Percentiles rank a stretch among this genome's conserved stretches.
Evolutionary conservation across 37 sponge, comb jelly and placozoan genomes (phyloP).

Genomic region (Beroe forskalii): DNA sequence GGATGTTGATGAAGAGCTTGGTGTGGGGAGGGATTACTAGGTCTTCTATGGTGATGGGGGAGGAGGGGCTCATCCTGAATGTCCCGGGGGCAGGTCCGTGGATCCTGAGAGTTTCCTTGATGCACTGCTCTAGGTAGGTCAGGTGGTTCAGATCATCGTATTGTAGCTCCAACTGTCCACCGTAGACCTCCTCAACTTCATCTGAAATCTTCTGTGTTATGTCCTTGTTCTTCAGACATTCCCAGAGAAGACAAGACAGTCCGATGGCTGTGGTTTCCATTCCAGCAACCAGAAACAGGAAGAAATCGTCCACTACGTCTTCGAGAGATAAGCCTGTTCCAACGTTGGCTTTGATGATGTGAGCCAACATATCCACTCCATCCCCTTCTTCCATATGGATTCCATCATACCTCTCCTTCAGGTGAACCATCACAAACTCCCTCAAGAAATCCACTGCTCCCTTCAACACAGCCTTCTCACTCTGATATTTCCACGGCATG

Average conservation of each 20-base stretch:
- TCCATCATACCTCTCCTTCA: background rate
- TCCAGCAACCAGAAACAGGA: background rate
- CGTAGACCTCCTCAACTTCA: background rate
- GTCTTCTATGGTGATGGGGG: background rate
- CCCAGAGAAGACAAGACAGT: background rate
- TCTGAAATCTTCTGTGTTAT: background rate
- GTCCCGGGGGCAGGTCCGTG: background rate
- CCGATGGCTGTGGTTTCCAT: slow-evolving; percentile 27
- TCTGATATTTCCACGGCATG: background rate
- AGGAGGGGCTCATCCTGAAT: background rate
- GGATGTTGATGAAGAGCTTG: background rate
- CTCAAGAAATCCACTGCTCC: background rate
- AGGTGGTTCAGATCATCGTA: slow-evolving; percentile 30
- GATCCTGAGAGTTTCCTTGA: slow-evolving; percentile 3
- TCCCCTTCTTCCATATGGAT: background rate
- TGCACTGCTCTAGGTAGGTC: background rate
- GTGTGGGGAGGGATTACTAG: background rate
- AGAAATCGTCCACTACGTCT: background rate
- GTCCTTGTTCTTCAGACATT: background rate
- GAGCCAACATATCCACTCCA: background rate
- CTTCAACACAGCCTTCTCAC: background rate
- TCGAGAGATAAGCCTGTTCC: background rate
- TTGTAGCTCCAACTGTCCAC: background rate
- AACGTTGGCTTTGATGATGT: background rate
- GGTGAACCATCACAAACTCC: background rate